Evolutionary conservation across 2,888 invertebrate species (phyloP), one percentile per base, ranked within the genome.

Genomic region (Pterostichus madidus): DNA sequence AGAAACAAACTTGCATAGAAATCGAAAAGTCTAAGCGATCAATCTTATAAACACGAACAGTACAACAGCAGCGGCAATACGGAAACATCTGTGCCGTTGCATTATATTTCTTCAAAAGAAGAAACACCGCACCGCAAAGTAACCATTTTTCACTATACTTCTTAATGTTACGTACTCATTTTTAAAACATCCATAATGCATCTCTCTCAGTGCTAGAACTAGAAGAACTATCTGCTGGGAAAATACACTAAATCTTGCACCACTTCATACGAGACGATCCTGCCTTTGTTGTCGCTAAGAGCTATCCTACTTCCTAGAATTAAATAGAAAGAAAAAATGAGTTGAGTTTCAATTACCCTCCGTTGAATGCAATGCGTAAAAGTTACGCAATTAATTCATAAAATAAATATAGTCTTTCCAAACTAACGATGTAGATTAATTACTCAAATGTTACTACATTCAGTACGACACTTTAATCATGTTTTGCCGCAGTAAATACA

Each of bases 1-100:
- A 24, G 68, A 71, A 71, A 71, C 68, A 71, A 71, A 44, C 68
- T 71, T 71, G 68, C 68, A 71, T 71, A 71, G 68, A 71, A 71
- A 71, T 71, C 68, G 68, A 71, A 71, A 71, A 71, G 68, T 71
- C 15, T 71, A 11, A 71, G 17, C 68, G 44, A 71, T 71, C 68
- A 71, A 71, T 71, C 68, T 44, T 39, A 44, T n/a, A 71, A 71
- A 46, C 68, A 71, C 39, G 39, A 39, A 39, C 39, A 39, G 39
- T 8, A 39, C 39, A 39, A 39, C 39, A 39, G 39, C 39, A 39
- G 39, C 39, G 39, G 39, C 39, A 39, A 39, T 39, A 39, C 39
- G 5, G 39, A 6, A 39, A 39, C 39, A 39, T 39, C 39, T 39
- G 39, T 39, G 39, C 68, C 17, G 68, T 71, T 71, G 68, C 17